phyloP scores from a whole-genome alignment of 1,140 invertebrate genomes.

The Macrocentrus cingulum region DNA sequence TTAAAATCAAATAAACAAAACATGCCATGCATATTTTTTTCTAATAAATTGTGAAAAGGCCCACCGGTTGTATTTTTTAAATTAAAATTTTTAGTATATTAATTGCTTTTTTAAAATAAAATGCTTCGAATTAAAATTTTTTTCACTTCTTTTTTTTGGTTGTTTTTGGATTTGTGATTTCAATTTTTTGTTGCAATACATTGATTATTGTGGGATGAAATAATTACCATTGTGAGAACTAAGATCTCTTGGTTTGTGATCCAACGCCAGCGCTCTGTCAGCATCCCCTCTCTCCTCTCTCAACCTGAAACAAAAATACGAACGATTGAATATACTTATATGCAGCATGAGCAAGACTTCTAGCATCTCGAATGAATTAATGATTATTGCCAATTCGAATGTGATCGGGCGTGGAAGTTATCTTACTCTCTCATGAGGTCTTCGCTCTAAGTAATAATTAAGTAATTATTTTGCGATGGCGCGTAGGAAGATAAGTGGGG shows the following conservation, averaged over 20 bases:
- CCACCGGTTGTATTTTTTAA: too few relatives aligned
- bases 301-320: constrained; percentile 68
- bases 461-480: constrained; percentile 51
- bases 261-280: constrained; percentile 74
- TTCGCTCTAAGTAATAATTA: constrained; percentile 47
- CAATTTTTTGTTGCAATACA: too few relatives aligned
- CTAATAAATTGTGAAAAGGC: too few relatives aligned
- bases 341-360: background rate
- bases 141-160: too few relatives aligned
- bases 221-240: constrained; percentile 83
- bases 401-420: constrained; percentile 12
- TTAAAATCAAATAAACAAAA: too few relatives aligned
- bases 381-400: constrained; percentile 16
- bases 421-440: background rate
- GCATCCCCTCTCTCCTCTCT: constrained; percentile 80
- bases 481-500: constrained; percentile 53
- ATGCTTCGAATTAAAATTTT: too few relatives aligned
- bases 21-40: too few relatives aligned
- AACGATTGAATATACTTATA: constrained; percentile 5
- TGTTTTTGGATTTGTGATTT: background rate
- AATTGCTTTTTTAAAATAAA: too few relatives aligned
- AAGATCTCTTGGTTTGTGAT: constrained; percentile 77
- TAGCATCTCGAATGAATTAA: background rate
- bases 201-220: too few relatives aligned
- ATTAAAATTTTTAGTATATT: too few relatives aligned